phyloP scores from a whole-genome alignment of 2,888 invertebrate species.

The Drosophila maculinotata region DNA sequence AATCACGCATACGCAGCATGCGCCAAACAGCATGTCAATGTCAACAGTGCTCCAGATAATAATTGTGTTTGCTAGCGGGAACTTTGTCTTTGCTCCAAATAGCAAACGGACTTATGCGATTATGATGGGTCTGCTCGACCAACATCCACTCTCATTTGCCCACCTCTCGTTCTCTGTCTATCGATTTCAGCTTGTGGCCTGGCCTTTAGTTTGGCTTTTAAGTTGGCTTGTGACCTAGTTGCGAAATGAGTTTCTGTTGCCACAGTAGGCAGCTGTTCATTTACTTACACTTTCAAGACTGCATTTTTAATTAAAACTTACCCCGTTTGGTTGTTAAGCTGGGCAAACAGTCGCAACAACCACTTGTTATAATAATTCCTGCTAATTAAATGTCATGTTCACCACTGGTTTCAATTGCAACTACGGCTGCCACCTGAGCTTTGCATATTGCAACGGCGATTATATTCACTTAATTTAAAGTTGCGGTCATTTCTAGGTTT shows the following conservation, averaged over 20 bases:
- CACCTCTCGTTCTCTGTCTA: conserved; percentile 2
- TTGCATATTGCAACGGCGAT: not conserved
- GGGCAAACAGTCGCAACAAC: not conserved
- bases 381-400: conserved; percentile 33
- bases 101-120: conserved; percentile 67
- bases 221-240: conserved; percentile 57
- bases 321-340: conserved; percentile 6
- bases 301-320: conserved; percentile 40
- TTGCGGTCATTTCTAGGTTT: not conserved
- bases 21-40: conserved; percentile 64
- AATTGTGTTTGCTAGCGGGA: conserved; percentile 47
- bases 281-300: conserved; percentile 19
- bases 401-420: conserved; percentile 1
- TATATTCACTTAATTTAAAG: conserved; percentile 18
- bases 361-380: conserved; percentile 30
- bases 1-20: conserved; percentile 71
- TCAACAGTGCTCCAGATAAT: conserved; percentile 68
- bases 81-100: conserved; percentile 65
- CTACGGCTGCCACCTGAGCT: not conserved
- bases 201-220: conserved; percentile 51
- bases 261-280: conserved; percentile 12
- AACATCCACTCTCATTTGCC: not conserved
- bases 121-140: conserved; percentile 38
- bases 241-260: conserved; percentile 33
- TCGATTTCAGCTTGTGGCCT: conserved; percentile 28